A percentile compares a stretch with the other conserved stretches of the same genome.
These are phyloP conservation scores for Lichenostomus cassidix DNA, from an alignment of 2,113 vertebrate genomes.

Conservation along the genomic window DNA sequence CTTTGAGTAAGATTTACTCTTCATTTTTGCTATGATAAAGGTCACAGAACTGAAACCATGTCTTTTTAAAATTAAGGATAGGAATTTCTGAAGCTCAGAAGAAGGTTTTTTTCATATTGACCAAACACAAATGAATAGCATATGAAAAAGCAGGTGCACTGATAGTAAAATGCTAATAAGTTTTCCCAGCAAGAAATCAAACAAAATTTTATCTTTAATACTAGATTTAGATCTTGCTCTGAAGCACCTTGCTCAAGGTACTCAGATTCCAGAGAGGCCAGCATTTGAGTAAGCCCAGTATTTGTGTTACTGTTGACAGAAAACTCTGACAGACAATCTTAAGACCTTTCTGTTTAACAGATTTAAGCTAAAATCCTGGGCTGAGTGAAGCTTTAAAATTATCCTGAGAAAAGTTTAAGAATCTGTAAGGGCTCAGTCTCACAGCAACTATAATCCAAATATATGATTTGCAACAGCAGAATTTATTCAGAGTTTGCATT, in stretches of 20 bases:
- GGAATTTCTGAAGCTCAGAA: conserved; percentile 31
- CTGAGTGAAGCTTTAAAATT: conserved; percentile 59
- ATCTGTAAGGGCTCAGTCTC: neutral
- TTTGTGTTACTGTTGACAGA: conserved; percentile 42
- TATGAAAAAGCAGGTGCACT: conserved; percentile 1
- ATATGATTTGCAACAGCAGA: neutral
- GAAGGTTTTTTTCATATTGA: conserved; percentile 24
- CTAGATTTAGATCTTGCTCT: conserved; percentile 35
- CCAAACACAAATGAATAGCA: neutral
- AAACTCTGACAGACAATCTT: conserved; percentile 49
- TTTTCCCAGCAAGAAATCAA: conserved; percentile 56
- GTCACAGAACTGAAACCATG: conserved; percentile 31
- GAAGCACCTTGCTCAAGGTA: conserved; percentile 35
- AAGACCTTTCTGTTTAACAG: conserved; percentile 52
- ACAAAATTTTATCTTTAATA: conserved; percentile 45
- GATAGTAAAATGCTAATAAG: conserved; percentile 50
- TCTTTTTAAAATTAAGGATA: conserved; percentile 46
- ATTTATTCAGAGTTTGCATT: neutral
- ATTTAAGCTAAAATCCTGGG: conserved; percentile 50
- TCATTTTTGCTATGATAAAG: conserved; percentile 61
- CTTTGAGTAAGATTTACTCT: conserved; percentile 67
- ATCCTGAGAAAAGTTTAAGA: conserved; percentile 33
- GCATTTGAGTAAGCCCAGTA: conserved; percentile 31
- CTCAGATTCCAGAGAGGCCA: conserved; percentile 21
- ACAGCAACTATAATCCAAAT: conserved; percentile 7